A percentile compares a stretch with the other conserved stretches of the same genome.
These are phyloP conservation scores for Hephaestus fuliginosus DNA, from an alignment of 2,797 vertebrate species.

Conservation along the genomic window DNA sequence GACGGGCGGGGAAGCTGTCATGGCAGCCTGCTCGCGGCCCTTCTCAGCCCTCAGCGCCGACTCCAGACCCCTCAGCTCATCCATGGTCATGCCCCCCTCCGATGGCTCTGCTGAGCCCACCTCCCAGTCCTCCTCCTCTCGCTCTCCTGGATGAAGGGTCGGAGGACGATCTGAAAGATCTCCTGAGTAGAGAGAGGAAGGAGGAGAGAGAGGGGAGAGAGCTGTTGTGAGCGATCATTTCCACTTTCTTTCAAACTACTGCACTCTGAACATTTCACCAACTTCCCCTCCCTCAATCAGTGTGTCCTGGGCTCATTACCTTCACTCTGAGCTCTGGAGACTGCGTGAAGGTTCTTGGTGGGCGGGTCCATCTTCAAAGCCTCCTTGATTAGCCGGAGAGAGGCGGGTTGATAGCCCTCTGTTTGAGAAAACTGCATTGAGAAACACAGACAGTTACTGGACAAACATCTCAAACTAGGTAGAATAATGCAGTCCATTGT, in stretches of 20 bases:
- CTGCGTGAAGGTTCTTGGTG: constrained; percentile 69
- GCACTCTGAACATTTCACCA: constrained; percentile 29
- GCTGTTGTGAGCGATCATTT: constrained; percentile 16
- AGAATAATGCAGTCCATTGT: neutral
- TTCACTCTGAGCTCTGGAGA: constrained; percentile 78
- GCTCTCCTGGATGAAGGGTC: constrained; percentile 62
- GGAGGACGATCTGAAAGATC: constrained; percentile 70
- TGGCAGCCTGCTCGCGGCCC: constrained; percentile 75
- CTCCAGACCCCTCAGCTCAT: constrained; percentile 84
- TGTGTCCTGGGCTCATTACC: constrained; percentile 58
- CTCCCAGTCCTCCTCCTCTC: constrained; percentile 78
- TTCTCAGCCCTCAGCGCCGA: constrained; percentile 83
- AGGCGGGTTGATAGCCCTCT: constrained; percentile 83
- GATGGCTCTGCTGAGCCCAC: constrained; percentile 70
- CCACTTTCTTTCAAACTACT: constrained; percentile 26
- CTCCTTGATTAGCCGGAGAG: constrained; percentile 85
- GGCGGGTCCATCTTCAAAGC: constrained; percentile 84
- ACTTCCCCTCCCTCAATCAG: constrained; percentile 33
- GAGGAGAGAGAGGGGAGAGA: neutral
- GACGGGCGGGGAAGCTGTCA: constrained; percentile 47
- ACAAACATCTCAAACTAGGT: neutral
- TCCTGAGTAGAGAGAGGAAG: constrained; percentile 43
- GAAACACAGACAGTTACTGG: constrained; percentile 35
- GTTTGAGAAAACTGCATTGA: constrained; percentile 70
- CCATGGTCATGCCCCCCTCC: constrained; percentile 79